phyloP scores from a whole-genome alignment of 1,140 invertebrate species.

The Hermetia illucens region DNA sequence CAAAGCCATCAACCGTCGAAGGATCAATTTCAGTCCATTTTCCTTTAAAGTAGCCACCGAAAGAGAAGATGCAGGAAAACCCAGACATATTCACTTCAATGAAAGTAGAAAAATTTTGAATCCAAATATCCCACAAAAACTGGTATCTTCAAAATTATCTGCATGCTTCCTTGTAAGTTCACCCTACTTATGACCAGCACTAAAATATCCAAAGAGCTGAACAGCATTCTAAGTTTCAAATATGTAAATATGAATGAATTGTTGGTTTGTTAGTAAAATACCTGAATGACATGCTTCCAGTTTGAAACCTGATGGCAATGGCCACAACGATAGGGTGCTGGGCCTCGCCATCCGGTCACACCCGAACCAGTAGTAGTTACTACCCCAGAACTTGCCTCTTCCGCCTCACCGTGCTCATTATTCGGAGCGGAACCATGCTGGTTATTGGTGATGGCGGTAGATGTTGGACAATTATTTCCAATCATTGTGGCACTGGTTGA shows the following conservation, averaged over 20 bases:
- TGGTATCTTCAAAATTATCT: background rate
- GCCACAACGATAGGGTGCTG: conserved; percentile 51
- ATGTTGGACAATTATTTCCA: no score
- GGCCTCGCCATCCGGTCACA: conserved; percentile 23
- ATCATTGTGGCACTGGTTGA: no score
- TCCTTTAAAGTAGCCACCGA: no score
- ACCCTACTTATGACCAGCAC: conserved; percentile 14
- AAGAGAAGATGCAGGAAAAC: no score
- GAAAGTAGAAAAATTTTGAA: no score
- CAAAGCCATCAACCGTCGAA: no score
- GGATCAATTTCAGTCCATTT: no score
- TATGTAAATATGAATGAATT: background rate
- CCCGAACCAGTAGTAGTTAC: conserved; percentile 18
- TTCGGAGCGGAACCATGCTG: conserved; percentile 27
- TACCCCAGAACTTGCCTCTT: conserved; percentile 12
- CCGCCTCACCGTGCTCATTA: conserved; percentile 15
- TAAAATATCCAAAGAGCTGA: conserved; percentile 5
- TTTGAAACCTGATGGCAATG: conserved; percentile 61
- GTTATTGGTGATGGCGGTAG: no score
- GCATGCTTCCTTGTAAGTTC: conserved; percentile 4
- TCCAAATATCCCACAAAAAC: no score
- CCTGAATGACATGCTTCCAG: conserved; percentile 70
- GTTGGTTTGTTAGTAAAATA: conserved; percentile 27
- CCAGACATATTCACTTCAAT: no score
- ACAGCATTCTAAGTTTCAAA: background rate